Conservation (phyloP, 2,797 vertebrate genomes). For the Sebastes cheni region DNA sequence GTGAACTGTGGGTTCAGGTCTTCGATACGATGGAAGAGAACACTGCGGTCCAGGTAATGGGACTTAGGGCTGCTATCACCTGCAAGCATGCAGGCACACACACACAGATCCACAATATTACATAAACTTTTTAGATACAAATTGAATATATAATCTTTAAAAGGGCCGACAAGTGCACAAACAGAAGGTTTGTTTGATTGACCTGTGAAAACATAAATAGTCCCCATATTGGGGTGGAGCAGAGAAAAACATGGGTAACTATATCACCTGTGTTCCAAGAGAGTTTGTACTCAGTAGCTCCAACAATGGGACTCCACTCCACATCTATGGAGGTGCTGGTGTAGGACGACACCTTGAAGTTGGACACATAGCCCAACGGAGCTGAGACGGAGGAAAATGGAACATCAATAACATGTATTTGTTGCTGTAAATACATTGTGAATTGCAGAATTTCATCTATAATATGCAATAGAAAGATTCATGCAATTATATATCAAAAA, state of each 20-base stretch:
- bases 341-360: conserved; percentile 88
- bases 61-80: conserved; percentile 71
- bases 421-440: not conserved
- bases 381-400: conserved; percentile 55
- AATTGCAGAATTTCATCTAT: not conserved
- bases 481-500: not conserved
- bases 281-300: conserved; percentile 89
- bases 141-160: not conserved
- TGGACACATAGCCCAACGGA: conserved; percentile 88
- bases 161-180: not conserved
- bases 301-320: conserved; percentile 86
- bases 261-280: conserved; percentile 83
- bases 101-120: not conserved
- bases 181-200: not conserved
- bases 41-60: conserved; percentile 78
- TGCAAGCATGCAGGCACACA: conserved; percentile 43
- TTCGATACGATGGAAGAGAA: conserved; percentile 77
- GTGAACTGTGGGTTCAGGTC: conserved; percentile 79
- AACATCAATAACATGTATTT: not conserved
- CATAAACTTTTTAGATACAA: not conserved
- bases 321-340: conserved; percentile 85
- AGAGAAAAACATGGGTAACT: not conserved
- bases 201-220: not conserved
- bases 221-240: not conserved
- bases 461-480: not conserved